Base-by-base conservation (phyloP, 2,888 invertebrate genomes). In the Sturmia bella region DNA sequence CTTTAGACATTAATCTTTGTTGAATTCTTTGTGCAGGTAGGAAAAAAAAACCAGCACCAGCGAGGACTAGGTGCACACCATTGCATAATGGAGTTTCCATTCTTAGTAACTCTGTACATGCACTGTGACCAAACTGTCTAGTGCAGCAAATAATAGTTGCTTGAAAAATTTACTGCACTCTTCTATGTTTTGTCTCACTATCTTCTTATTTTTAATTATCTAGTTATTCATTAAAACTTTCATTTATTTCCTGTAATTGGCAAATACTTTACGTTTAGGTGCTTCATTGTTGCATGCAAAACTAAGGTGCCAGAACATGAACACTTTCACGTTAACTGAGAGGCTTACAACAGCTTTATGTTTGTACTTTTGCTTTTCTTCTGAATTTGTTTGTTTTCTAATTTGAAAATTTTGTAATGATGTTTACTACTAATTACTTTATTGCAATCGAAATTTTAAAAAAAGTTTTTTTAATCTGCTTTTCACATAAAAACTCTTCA, bases 41-140 rank as follows among this genome's bases (percentile, higher is more conserved):
- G 17, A 9, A 17, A 57, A 43, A 37, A 75, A 64, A 56, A 63
- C 13, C n/a, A n/a, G 39, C 57, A 57, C 45, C 61, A 52, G 66
- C 70, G 74, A 77, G 69, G 57, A 32, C 17, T 27, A 57, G 69
- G 73, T 69, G 45, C 52, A 77, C 77, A 69, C 81, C 73, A 74
- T 77, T 77, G 69, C 64, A 63, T 81, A 77, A 81, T 81, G 64
- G 56, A 81, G 74, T 81, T 81, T 81, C 63, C 81, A 50, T 74
- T 81, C 77, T 81, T 54, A 69, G 69, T 77, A 77, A 81, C 77
- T 81, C 73, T 77, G 69, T 63, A 27, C 41, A 69, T 69, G 64
- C 63, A 59, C 72, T 74, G 68, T 81, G 69, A 45, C 73, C 77
- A 81, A n/a, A n/a, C n/a, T n/a, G n/a, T n/a, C 15, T 27, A 0